These are phyloP conservation scores for Mimas tiliae DNA, from an alignment of 2,888 invertebrate species.

Conservation along the genomic window DNA sequence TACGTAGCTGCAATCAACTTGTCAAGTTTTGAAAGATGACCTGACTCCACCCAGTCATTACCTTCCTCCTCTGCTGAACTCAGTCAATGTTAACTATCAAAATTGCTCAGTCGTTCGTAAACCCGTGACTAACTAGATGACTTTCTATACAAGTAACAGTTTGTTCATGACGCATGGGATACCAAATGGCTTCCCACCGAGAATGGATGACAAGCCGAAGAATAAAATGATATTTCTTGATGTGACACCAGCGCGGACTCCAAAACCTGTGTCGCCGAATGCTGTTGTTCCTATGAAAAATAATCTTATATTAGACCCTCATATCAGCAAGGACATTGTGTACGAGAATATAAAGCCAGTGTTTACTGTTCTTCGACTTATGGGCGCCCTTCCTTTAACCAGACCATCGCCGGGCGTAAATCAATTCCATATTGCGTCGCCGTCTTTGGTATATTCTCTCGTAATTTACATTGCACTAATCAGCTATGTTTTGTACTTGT, in stretches of 20 bases:
- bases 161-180: slow-evolving; percentile 56
- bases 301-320: slow-evolving; percentile 61
- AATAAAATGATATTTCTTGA: slow-evolving; percentile 72
- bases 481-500: slow-evolving; percentile 85
- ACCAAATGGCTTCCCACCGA: slow-evolving; percentile 65
- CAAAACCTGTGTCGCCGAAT: slow-evolving; percentile 60
- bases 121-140: slow-evolving; percentile 50
- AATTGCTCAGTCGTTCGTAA: slow-evolving; percentile 37
- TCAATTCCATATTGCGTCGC: slow-evolving; percentile 76
- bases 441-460: slow-evolving; percentile 85
- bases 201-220: slow-evolving; percentile 58
- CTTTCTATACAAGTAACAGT: slow-evolving; percentile 59
- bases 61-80: slow-evolving; percentile 48
- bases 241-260: slow-evolving; percentile 67
- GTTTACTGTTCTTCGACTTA: slow-evolving; percentile 69
- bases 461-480: slow-evolving; percentile 76
- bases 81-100: slow-evolving; percentile 45
- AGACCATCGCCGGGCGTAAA: slow-evolving; percentile 77
- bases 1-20: slow-evolving; percentile 69
- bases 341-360: slow-evolving; percentile 80
- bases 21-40: slow-evolving; percentile 70
- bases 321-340: slow-evolving; percentile 68
- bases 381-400: slow-evolving; percentile 87
- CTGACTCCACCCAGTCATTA: slow-evolving; percentile 51
- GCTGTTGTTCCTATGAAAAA: slow-evolving; percentile 64